Evolutionary conservation across 2,113 vertebrate genomes (phyloP), one percentile per base, ranked within the genome.

Genomic region (Cheilinus undulatus): DNA sequence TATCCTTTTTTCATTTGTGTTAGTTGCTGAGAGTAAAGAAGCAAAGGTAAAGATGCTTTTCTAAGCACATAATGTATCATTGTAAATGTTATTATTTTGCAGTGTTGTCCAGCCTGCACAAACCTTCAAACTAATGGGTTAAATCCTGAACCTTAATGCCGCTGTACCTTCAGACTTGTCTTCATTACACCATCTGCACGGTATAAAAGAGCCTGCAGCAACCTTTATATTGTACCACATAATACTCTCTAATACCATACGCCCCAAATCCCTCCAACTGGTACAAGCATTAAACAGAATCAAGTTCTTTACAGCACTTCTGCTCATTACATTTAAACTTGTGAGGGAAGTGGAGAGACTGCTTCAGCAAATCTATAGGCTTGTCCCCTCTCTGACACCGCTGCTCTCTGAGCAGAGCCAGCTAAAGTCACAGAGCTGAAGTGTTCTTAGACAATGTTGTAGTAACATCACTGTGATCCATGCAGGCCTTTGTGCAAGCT

Each of bases 401-500:
- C 48, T 27, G 43, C 46, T 54, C 34, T 43, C n/a, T 59, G 27
- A 67, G 52, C 27, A 9, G 5, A 6, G 51, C 7, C 15, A 58
- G 26, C 23, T 42, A 24, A 43, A 26, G 46, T 61, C 22, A 42
- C 40, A 27, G 19, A 40, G 52, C 20, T 19, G 17, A 45, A 69
- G 9, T 12, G 61, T 54, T 77, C 23, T 38, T 19, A 64, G 23
- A 51, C 13, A 7, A 48, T 66, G 60, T 53, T 69, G 26, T 30
- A 43, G 49, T 52, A 32, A 38, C 58, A 57, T 15, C 40, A 38
- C 4, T 27, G 20, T 52, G 68, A 82, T 69, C 36, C 70, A 51
- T 69, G 65, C 51, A 20, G 15, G 14, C 40, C 45, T 23, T 38
- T 66, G 40, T 64, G 50, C 42, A 38, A 76, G 73, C 59, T 38